Conservation (phyloP, 2,797 vertebrate species). For the Ambastaia sidthimunki region DNA sequence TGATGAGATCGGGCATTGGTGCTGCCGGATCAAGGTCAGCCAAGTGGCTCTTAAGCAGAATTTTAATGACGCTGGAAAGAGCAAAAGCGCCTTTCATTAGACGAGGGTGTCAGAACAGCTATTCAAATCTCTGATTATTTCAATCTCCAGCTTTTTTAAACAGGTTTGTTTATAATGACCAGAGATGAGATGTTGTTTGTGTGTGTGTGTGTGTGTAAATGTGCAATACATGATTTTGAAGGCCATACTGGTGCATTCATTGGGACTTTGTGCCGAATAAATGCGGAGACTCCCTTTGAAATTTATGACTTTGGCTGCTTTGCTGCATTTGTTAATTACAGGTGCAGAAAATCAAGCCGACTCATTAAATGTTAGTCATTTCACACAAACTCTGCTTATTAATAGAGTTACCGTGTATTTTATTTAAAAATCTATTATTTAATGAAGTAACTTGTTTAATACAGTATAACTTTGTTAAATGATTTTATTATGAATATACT, state of each 20-base stretch:
- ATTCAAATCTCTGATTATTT: constrained; percentile 39
- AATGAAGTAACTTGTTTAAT: too few species aligned
- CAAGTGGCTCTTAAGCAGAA: constrained; percentile 52
- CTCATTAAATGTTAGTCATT: too few species aligned
- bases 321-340: neutral
- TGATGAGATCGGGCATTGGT: constrained; percentile 57
- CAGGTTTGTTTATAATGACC: constrained; percentile 1
- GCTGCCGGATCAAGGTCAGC: constrained; percentile 60
- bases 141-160: constrained; percentile 33
- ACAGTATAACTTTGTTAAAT: too few species aligned
- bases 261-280: neutral
- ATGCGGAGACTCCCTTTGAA: neutral
- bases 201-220: neutral
- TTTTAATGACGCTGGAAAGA: constrained; percentile 53
- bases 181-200: neutral
- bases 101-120: constrained; percentile 26
- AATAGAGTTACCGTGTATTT: too few species aligned
- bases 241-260: neutral
- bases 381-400: too few species aligned
- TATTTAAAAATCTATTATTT: too few species aligned
- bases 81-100: constrained; percentile 35
- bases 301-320: neutral
- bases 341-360: neutral
- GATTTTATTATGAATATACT: too few species aligned
- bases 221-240: neutral